Conservation (phyloP, 2,888 invertebrate species). For the Andrena camellia region DNA sequence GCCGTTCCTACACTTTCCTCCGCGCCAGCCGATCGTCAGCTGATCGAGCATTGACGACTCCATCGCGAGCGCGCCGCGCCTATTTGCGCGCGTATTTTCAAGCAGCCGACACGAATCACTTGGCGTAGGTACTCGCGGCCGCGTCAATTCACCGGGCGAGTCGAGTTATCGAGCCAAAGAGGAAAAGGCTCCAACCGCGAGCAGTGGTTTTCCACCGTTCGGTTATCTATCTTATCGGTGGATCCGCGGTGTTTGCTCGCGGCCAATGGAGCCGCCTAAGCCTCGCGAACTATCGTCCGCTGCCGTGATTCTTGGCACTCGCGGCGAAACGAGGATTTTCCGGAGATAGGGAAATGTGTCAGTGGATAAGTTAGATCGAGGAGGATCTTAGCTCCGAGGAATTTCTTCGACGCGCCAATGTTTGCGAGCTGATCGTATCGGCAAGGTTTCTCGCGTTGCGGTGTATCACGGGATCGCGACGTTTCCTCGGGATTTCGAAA, state of each 20-base stretch:
- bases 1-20: constrained; percentile 12
- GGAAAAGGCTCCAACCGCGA: neutral
- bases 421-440: neutral
- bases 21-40: constrained; percentile 42
- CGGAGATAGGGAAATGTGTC: no score
- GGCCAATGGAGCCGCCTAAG: neutral
- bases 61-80: neutral
- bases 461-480: neutral
- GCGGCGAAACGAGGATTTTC: no score
- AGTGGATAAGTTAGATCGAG: no score
- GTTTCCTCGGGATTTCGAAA: neutral
- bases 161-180: no score
- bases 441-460: neutral
- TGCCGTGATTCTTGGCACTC: no score
- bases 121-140: neutral
- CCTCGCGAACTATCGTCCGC: neutral
- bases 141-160: no score
- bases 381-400: no score
- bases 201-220: constrained; percentile 28
- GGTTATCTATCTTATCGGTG: constrained; percentile 46
- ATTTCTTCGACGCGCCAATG: neutral
- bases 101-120: neutral
- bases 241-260: constrained; percentile 20
- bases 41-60: constrained; percentile 34
- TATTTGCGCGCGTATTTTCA: neutral